phyloP scores from a whole-genome alignment of 2,797 vertebrate genomes.

The Myotis myotis region DNA sequence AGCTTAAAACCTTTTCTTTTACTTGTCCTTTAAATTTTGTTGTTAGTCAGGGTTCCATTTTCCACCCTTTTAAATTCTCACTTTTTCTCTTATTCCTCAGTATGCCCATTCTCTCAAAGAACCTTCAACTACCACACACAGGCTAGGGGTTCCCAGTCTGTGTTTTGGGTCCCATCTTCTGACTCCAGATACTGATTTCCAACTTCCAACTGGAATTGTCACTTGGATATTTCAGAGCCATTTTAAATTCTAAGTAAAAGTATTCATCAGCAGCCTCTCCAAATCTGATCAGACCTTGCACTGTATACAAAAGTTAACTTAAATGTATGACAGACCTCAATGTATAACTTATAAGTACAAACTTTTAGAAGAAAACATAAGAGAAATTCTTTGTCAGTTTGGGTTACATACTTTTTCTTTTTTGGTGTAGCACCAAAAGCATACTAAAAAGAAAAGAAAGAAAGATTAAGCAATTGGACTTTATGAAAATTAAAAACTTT shows the following conservation, averaged over 20 bases:
- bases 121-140: neutral
- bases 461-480: too few species aligned
- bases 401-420: neutral
- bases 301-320: neutral
- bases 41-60: neutral
- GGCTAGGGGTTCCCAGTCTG: neutral
- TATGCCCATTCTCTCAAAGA: neutral
- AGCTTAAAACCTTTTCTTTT: neutral
- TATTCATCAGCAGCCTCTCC: neutral
- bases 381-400: neutral
- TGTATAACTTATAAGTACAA: neutral
- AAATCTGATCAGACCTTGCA: neutral
- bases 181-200: neutral
- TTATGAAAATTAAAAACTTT: too few species aligned
- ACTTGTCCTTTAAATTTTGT: neutral
- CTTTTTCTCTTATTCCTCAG: neutral
- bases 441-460: neutral
- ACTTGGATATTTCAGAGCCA: neutral
- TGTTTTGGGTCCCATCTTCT: neutral
- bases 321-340: neutral
- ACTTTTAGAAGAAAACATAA: neutral
- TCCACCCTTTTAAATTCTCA: neutral
- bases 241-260: neutral
- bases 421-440: neutral
- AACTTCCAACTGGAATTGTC: neutral